A percentile compares a stretch with the other conserved stretches of the same genome.
These are phyloP conservation scores for Chloebia gouldiae DNA, from an alignment of 2,113 vertebrate genomes.

Conservation along the genomic window DNA sequence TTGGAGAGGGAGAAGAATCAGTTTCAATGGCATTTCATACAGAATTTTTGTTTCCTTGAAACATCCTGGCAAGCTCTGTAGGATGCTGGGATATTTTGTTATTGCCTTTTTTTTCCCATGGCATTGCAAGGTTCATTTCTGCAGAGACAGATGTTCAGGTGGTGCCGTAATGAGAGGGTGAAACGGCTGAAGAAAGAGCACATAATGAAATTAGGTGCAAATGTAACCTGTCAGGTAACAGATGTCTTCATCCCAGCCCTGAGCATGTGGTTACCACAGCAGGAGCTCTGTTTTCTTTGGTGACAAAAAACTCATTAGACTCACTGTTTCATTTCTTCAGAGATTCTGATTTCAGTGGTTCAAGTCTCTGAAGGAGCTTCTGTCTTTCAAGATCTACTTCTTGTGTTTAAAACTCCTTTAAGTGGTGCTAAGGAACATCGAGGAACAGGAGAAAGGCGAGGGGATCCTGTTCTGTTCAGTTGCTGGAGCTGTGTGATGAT, in stretches of 20 bases:
- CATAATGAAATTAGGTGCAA: neutral
- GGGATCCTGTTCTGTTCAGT: neutral
- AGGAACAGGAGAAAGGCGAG: neutral
- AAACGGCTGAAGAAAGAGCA: neutral
- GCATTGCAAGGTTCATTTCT: neutral
- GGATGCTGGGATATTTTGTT: neutral
- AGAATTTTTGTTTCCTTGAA: neutral
- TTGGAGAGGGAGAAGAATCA: neutral
- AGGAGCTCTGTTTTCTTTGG: conserved; percentile 24
- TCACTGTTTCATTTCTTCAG: neutral
- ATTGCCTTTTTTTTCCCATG: neutral
- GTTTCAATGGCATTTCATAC: neutral
- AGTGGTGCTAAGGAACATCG: conserved; percentile 1
- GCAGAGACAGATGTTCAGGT: neutral
- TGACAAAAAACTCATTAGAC: neutral
- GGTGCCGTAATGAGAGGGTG: neutral
- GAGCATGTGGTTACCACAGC: neutral
- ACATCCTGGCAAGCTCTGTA: neutral
- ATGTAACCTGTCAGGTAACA: neutral
- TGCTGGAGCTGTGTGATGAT: neutral
- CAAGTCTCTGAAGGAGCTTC: conserved; percentile 29
- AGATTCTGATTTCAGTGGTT: conserved; percentile 33
- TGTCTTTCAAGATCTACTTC: conserved; percentile 49
- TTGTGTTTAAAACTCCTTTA: conserved; percentile 33
- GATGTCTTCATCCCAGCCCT: neutral